Percentiles rank a stretch among this genome's conserved stretches.
phyloP scores from a whole-genome alignment of 2,113 vertebrate genomes.

The Python bivittatus region DNA sequence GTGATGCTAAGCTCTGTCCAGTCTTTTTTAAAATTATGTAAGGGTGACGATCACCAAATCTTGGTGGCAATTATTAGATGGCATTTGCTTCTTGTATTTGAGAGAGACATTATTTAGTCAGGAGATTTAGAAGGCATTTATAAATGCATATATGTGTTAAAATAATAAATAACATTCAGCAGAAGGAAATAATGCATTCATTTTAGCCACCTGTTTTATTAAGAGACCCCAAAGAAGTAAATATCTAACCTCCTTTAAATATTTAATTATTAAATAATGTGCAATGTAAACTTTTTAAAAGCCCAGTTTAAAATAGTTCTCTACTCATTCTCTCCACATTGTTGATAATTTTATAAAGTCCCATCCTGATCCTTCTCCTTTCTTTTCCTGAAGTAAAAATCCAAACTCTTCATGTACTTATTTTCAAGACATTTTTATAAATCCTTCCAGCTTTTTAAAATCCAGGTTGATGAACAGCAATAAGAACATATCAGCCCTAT shows the following conservation, averaged over 20 bases:
- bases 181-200: not conserved
- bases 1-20: not conserved
- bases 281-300: not conserved
- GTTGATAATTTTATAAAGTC: not conserved
- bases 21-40: not conserved
- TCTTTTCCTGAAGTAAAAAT: not conserved
- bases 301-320: not conserved
- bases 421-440: not conserved
- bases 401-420: not conserved
- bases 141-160: not conserved
- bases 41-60: not conserved
- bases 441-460: not conserved
- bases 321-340: not conserved
- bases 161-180: not conserved
- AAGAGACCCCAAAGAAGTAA: not conserved
- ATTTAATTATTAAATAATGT: not conserved
- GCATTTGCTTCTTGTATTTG: not conserved
- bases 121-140: not conserved
- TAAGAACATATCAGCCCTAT: not conserved
- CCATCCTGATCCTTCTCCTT: not conserved
- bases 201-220: not conserved
- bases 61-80: not conserved
- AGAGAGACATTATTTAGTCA: not conserved
- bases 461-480: not conserved
- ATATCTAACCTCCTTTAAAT: not conserved